Percentiles rank a stretch among this genome's conserved stretches.
Conservation (phyloP, 2,113 vertebrate species). For the Oophaga pumilio region DNA sequence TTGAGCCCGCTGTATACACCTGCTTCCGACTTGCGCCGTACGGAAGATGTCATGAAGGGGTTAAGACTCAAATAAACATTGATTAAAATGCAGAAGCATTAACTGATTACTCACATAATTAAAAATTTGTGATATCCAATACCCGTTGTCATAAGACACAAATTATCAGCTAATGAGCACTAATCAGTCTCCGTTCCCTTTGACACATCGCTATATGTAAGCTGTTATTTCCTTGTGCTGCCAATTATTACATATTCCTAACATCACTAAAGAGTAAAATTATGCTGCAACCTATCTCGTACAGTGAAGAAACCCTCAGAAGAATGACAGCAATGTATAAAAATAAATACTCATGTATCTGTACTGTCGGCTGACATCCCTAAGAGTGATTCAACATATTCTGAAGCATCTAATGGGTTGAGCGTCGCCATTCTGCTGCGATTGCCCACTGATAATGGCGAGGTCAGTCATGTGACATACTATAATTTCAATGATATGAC, state of each 20-base stretch:
- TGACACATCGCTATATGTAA: conserved; percentile 2
- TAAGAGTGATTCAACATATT: background rate
- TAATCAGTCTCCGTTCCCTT: background rate
- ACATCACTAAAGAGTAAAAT: background rate
- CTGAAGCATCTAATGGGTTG: background rate
- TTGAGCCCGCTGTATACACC: too few relatives aligned
- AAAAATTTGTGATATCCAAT: background rate
- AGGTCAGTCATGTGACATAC: conserved; percentile 20
- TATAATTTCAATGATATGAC: conserved; percentile 19
- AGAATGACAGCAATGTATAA: background rate
- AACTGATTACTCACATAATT: background rate
- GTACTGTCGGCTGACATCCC: background rate
- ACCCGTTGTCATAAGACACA: background rate
- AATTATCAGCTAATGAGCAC: conserved; percentile 9
- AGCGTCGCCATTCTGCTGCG: background rate
- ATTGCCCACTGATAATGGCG: conserved; percentile 7
- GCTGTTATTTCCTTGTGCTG: conserved; percentile 4
- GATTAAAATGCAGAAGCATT: background rate
- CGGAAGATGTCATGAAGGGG: too few relatives aligned
- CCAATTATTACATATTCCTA: conserved; percentile 14
- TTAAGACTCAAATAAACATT: background rate
- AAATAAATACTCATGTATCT: background rate
- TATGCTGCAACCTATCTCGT: background rate
- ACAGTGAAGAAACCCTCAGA: background rate
- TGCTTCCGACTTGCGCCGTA: too few relatives aligned